Evolutionary conservation across 1,140 invertebrate genomes (phyloP), one percentile per base, ranked within the genome.

Genomic region (Heliothis virescens): DNA sequence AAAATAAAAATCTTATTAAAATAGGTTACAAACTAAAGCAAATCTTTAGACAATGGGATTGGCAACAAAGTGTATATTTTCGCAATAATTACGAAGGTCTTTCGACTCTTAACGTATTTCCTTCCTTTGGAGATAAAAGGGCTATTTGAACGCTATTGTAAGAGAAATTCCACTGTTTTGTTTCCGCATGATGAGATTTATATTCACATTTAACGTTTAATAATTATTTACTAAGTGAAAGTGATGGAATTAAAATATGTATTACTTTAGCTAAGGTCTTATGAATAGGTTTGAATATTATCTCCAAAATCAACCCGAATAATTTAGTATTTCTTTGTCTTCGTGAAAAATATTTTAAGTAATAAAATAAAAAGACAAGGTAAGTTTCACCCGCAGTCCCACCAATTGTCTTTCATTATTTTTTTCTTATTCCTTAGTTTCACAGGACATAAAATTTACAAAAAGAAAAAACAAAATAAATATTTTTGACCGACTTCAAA

Each of bases 111-210:
- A 47, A 18, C 62, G 62, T 41, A 47, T 48, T 48, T 34, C 62
- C 16, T 16, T 16, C 48, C 67, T 71, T 71, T 50, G 3, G 13
- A 15, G 47, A 26, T 60, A 48, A 62, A 41, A 21, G 41, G 62
- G 55, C 55, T 75, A 62, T 72, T 57, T 72, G 57, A 15, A 52
- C 57, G 62, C 34, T 62, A 60, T 52, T 62, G 57, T 62, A 10
- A 48, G 47, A 62, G 48, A 75, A 75, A 75, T 47, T 41, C 21
- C 47, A 11, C 41, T 60, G 72, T 75, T 62, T 50, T 75, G 72
- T 60, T 62, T 52, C 57, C 7, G 41, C 55, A 5, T 3, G 3
- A 47, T 47, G 34, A 50, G 72, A 75, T 75, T 75, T 75, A 75
- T 75, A 29, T 15, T 48, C 41, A 9, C 67, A 71, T 71, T 71